Evolutionary conservation across 2,113 vertebrate genomes (phyloP).

Genomic region (Manacus vitellinus): DNA sequence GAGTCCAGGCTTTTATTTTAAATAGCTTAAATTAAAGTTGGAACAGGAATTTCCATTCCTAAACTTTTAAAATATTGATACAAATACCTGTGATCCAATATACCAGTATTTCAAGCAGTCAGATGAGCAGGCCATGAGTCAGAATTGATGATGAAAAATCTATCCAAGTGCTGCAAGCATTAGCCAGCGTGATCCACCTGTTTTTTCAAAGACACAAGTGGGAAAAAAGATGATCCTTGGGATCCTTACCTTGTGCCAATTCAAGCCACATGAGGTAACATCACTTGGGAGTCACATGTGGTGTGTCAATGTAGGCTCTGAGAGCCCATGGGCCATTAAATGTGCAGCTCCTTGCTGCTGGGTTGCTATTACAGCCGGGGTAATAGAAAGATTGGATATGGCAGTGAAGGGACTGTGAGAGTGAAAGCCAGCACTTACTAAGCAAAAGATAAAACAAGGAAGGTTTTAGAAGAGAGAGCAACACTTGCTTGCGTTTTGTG

Average conservation of each 20-base stretch:
- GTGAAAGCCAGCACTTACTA: not conserved
- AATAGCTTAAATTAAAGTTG: not conserved
- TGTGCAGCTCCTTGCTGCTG: not conserved
- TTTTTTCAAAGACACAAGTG: fast-evolving
- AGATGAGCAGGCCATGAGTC: not conserved
- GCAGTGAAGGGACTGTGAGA: not conserved
- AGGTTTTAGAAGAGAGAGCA: not conserved
- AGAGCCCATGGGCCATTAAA: not conserved
- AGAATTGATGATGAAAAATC: not conserved
- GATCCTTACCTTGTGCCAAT: not conserved
- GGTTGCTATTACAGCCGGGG: not conserved
- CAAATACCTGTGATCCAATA: not conserved
- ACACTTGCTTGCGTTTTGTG: not conserved
- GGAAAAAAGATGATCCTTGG: not conserved
- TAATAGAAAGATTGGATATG: not conserved
- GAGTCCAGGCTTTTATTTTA: not conserved
- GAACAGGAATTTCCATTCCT: not conserved
- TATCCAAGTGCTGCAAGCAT: not conserved
- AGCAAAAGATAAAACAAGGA: not conserved
- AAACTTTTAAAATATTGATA: not conserved
- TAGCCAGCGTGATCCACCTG: not conserved
- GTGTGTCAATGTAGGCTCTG: not conserved
- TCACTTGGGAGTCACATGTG: fast-evolving
- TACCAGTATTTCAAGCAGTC: not conserved
- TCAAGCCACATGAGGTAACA: not conserved